Evolutionary conservation across 2,797 vertebrate species (phyloP).

Genomic region (Galagoides demidoff): DNA sequence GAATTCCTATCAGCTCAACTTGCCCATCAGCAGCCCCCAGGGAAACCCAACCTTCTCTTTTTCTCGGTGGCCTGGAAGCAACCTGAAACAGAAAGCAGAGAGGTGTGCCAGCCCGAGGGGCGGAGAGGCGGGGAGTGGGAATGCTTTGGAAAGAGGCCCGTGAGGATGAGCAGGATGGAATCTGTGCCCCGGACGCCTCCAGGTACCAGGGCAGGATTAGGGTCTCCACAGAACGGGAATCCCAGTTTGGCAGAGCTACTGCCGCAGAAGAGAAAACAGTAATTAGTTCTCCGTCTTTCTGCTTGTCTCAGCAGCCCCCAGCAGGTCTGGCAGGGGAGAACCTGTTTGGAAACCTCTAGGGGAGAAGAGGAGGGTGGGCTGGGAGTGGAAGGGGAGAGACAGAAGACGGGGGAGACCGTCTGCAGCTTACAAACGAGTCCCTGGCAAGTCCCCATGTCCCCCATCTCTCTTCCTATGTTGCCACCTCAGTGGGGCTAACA

Average conservation of each 20-base stretch:
- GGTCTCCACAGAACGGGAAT: slow-evolving; percentile 48
- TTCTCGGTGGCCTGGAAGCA: neutral
- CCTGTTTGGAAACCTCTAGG: neutral
- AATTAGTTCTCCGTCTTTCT: slow-evolving; percentile 54
- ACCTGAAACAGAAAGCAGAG: neutral
- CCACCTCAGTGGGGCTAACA: neutral
- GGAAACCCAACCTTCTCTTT: neutral
- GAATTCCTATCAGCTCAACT: neutral
- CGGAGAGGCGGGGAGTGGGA: neutral
- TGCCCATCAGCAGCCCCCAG: no score
- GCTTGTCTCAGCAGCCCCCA: slow-evolving; percentile 32
- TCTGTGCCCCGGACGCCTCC: slow-evolving; percentile 72
- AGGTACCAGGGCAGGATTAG: slow-evolving; percentile 64
- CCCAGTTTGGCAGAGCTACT: slow-evolving; percentile 70
- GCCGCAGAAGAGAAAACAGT: slow-evolving; percentile 64
- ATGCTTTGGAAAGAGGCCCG: neutral
- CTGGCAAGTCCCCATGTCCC: neutral
- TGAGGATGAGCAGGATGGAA: neutral
- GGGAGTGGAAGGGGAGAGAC: no score
- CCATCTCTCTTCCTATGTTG: neutral
- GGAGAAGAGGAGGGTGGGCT: neutral
- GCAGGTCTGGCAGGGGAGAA: neutral
- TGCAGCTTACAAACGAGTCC: neutral
- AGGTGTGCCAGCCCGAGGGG: neutral
- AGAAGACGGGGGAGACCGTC: no score